Evolutionary conservation across 2,113 vertebrate species (phyloP).

Genomic region (Gnathonemus longibarbis): DNA sequence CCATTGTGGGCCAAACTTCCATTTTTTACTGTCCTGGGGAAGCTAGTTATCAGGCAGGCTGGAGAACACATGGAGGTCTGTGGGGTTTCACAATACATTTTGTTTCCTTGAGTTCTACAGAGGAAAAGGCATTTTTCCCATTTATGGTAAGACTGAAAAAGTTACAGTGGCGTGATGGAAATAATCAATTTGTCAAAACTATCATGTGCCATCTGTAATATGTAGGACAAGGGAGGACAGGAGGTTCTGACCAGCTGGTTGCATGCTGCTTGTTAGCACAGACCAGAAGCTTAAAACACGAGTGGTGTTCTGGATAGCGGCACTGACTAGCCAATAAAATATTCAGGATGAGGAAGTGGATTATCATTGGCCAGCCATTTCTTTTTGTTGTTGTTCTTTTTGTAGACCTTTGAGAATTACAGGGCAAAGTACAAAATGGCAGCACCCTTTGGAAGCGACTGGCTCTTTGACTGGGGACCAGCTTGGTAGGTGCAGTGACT

Average conservation of each 20-base stretch:
- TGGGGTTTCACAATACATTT: neutral
- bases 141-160: neutral
- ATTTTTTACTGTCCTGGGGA: slow-evolving; percentile 17
- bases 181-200: neutral
- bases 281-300: neutral
- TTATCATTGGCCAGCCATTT: neutral
- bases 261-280: slow-evolving; percentile 1
- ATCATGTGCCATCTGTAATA: neutral
- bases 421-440: neutral
- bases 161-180: neutral
- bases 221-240: neutral
- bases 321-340: neutral
- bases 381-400: neutral
- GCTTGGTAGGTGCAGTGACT: neutral
- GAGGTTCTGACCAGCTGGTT: neutral
- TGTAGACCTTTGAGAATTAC: neutral
- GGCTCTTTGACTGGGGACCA: neutral
- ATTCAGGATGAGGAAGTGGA: neutral
- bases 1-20: neutral
- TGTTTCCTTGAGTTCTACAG: neutral
- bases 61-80: neutral
- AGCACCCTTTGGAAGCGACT: neutral
- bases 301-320: neutral
- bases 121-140: neutral
- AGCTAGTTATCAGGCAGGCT: neutral